Conservation (phyloP, 2,888 invertebrate genomes). For the Gisinianus flammeolus region DNA sequence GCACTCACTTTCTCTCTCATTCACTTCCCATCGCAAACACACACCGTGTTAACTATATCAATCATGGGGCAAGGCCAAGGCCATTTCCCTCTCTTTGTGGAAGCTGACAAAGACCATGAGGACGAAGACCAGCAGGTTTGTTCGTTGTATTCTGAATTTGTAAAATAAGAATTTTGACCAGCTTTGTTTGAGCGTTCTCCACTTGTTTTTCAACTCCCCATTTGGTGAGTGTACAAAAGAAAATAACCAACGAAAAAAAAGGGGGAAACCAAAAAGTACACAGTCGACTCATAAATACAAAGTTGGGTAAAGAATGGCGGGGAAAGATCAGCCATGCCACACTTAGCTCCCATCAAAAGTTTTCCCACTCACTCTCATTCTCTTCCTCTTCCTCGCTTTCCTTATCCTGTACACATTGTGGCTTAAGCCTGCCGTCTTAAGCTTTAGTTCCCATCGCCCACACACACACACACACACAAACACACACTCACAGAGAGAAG, state of each 20-base stretch:
- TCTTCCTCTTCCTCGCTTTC: not conserved
- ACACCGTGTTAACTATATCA: no score
- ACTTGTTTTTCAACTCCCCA: not conserved
- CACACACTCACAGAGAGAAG: not conserved
- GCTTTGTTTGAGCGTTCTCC: not conserved
- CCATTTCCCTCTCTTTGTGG: slow-evolving; percentile 9
- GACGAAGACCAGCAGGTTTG: slow-evolving; percentile 21
- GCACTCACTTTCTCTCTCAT: no score
- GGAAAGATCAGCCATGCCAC: slow-evolving; percentile 24
- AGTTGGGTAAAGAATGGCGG: slow-evolving; percentile 4
- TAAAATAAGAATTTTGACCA: not conserved
- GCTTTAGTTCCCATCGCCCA: slow-evolving; percentile 16
- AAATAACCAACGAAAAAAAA: not conserved
- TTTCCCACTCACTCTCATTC: not conserved
- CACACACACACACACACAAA: not conserved
- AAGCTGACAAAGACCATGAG: not conserved
- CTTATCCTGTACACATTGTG: not conserved
- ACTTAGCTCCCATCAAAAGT: slow-evolving; percentile 23
- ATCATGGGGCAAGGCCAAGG: slow-evolving; percentile 44
- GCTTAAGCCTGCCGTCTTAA: slow-evolving; percentile 9
- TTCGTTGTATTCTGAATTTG: not conserved
- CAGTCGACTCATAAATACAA: slow-evolving; percentile 6
- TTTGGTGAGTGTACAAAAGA: slow-evolving; percentile 10
- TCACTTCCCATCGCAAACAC: no score
- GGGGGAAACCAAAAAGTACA: not conserved